phyloP scores from a whole-genome alignment of 2,113 vertebrate species.

The Lamprotornis superbus region DNA sequence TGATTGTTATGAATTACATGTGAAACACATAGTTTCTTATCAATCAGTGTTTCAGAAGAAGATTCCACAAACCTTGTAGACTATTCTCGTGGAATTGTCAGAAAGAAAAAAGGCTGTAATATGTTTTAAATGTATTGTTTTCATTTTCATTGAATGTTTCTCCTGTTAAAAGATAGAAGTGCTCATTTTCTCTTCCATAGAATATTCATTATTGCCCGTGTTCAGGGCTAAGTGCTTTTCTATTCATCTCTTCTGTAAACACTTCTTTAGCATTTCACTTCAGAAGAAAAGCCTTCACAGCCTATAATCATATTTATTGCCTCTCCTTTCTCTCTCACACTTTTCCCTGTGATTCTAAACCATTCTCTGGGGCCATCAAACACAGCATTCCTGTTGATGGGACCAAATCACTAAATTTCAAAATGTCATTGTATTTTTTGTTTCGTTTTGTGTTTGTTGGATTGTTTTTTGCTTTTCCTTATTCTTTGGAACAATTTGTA shows the following conservation, averaged over 20 bases:
- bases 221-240: not conserved
- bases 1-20: not conserved
- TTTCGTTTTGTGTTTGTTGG: not conserved
- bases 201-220: not conserved
- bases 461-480: not conserved
- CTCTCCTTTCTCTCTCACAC: not conserved
- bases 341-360: not conserved
- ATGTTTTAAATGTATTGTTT: conserved; percentile 16
- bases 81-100: not conserved
- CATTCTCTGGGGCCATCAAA: not conserved
- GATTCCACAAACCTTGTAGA: not conserved
- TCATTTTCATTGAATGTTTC: conserved; percentile 9
- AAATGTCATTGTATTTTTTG: not conserved
- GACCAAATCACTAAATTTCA: conserved; percentile 16
- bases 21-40: not conserved
- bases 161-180: not conserved
- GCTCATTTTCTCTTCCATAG: not conserved
- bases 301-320: not conserved
- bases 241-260: conserved; percentile 15
- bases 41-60: not conserved
- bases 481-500: not conserved
- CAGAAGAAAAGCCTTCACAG: not conserved
- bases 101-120: not conserved
- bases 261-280: not conserved
- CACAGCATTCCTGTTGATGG: not conserved